Evolutionary conservation across 2,797 vertebrate genomes (phyloP).

Genomic region (Glyptemys insculpta): DNA sequence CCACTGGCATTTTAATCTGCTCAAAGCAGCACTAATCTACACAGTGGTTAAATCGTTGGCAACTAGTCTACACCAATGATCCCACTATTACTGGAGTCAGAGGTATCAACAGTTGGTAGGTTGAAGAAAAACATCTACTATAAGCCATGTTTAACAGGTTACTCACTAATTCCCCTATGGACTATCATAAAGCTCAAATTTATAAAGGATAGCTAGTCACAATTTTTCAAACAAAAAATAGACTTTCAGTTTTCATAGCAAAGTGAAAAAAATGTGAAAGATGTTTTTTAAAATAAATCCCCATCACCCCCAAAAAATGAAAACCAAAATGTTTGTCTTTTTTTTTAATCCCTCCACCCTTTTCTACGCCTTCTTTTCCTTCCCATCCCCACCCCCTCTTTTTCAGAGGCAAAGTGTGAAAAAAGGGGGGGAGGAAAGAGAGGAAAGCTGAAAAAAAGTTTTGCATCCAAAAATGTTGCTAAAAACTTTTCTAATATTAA

Average conservation of each 20-base stretch:
- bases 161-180: not conserved
- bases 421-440: not conserved
- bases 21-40: not conserved
- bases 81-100: not conserved
- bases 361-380: not conserved
- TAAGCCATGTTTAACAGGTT: not conserved
- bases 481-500: not conserved
- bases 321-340: not conserved
- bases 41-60: not conserved
- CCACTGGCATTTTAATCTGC: not conserved
- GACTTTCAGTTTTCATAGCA: not conserved
- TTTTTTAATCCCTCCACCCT: not conserved
- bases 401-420: not conserved
- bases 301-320: not conserved
- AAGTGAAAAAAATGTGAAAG: not conserved
- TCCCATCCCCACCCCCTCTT: not conserved
- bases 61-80: not conserved
- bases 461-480: not conserved
- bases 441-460: not conserved
- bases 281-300: not conserved
- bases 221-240: not conserved
- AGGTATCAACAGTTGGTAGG: not conserved
- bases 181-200: rapidly evolving
- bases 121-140: not conserved
- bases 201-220: not conserved